Conservation (phyloP, 1,140 invertebrate genomes). For the Apis laboriosa region DNA sequence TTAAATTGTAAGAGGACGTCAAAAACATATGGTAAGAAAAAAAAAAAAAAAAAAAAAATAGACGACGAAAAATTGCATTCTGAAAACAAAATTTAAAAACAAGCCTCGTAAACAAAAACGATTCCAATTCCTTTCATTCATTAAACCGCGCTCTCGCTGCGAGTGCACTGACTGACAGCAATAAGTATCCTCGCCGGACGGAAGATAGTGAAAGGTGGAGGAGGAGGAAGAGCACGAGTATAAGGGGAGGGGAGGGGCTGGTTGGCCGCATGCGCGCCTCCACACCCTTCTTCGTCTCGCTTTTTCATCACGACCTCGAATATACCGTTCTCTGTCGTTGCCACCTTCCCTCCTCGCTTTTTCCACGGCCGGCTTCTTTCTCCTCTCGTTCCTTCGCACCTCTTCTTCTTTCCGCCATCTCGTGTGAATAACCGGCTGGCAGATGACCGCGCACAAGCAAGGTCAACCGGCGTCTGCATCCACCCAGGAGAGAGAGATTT, state of each 20-base stretch:
- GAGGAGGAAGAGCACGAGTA: neutral
- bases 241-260: constrained; percentile 28
- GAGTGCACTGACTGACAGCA: constrained; percentile 53
- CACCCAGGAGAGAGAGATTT: constrained; percentile 24
- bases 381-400: constrained; percentile 36
- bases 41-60: too few relatives aligned
- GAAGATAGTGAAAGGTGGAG: constrained; percentile 61
- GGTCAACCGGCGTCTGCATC: constrained; percentile 69
- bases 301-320: neutral
- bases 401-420: constrained; percentile 47
- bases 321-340: neutral
- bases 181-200: constrained; percentile 49
- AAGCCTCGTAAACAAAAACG: constrained; percentile 2
- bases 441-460: constrained; percentile 65
- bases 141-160: constrained; percentile 53
- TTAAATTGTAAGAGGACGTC: too few relatives aligned
- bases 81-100: too few relatives aligned
- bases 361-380: constrained; percentile 24
- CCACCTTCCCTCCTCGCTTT: neutral
- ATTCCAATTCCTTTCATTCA: constrained; percentile 59
- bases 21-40: too few relatives aligned
- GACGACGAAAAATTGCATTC: too few relatives aligned
- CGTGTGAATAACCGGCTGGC: constrained; percentile 63
- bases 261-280: constrained; percentile 53
- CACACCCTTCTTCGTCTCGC: constrained; percentile 12